Percentiles rank a stretch among this genome's conserved stretches.
Conservation (phyloP, 1,140 invertebrate genomes). For the Acromyrmex heyeri region DNA sequence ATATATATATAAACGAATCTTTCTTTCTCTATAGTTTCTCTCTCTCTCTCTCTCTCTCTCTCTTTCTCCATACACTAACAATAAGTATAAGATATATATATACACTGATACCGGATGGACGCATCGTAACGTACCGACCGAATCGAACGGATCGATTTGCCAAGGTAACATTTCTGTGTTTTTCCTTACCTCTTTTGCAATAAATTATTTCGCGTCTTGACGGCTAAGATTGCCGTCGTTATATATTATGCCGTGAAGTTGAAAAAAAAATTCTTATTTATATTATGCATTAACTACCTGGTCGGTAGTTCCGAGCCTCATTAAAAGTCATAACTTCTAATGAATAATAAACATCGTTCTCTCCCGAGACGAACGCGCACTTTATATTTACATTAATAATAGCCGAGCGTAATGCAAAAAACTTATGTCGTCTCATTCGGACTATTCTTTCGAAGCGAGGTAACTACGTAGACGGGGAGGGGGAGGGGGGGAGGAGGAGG, state of each 20-base stretch:
- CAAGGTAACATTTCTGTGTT: slow-evolving; percentile 36
- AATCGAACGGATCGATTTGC: slow-evolving; percentile 43
- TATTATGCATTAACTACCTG: slow-evolving; percentile 66
- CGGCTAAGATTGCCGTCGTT: slow-evolving; percentile 73
- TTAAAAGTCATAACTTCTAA: slow-evolving; percentile 66
- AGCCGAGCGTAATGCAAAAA: slow-evolving; percentile 62
- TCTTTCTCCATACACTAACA: neutral
- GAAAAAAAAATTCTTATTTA: slow-evolving; percentile 66
- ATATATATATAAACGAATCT: neutral
- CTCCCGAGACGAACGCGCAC: slow-evolving; percentile 60
- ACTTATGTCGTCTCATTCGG: slow-evolving; percentile 64
- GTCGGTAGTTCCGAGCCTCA: slow-evolving; percentile 61
- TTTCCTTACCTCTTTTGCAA: slow-evolving; percentile 4
- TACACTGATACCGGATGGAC: slow-evolving; percentile 13
- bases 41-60: too few relatives aligned
- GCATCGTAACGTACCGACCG: slow-evolving; percentile 35
- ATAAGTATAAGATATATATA: slow-evolving; percentile 17
- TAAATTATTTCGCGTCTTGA: slow-evolving; percentile 59
- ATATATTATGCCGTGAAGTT: slow-evolving; percentile 74
- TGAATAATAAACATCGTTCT: slow-evolving; percentile 66
- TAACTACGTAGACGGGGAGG: neutral
- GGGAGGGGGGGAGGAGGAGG: neutral
- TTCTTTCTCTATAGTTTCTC: too few relatives aligned
- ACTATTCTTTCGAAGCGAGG: slow-evolving; percentile 45
- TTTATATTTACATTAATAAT: slow-evolving; percentile 66